These are phyloP conservation scores for Phylloscopus whistleri DNA, from an alignment of 2,113 vertebrate genomes.

Conservation along the genomic window DNA sequence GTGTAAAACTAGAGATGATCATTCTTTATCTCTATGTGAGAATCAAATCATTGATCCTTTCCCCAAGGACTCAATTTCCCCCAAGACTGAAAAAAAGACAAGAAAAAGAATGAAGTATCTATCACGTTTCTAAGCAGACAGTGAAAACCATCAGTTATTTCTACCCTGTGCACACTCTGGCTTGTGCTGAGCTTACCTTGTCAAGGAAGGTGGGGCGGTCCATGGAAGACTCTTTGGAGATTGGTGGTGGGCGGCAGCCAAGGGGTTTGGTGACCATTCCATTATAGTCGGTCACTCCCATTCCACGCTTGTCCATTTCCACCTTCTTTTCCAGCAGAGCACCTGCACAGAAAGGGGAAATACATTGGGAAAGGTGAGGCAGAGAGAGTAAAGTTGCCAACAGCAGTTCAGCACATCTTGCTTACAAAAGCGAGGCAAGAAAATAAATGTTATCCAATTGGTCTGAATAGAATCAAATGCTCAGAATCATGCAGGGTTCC, in stretches of 20 bases:
- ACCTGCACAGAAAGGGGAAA: slow-evolving; percentile 69
- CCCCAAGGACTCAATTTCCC: not conserved
- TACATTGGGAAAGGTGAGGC: not conserved
- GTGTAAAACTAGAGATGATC: not conserved
- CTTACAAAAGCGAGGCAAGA: not conserved
- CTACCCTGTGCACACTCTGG: not conserved
- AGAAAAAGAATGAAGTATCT: not conserved
- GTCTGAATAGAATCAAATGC: not conserved
- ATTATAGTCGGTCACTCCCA: slow-evolving; percentile 93
- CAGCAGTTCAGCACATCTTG: not conserved
- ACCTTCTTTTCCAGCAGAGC: slow-evolving; percentile 99
- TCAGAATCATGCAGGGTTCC: not conserved
- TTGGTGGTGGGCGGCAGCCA: slow-evolving; percentile 88
- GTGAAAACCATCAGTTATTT: not conserved
- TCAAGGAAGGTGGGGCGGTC: slow-evolving; percentile 92
- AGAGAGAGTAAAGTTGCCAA: not conserved
- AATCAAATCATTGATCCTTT: not conserved
- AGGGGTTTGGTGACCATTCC: slow-evolving; percentile 92
- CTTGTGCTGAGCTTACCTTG: slow-evolving; percentile 77
- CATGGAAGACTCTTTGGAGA: slow-evolving; percentile 97
- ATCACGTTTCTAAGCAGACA: not conserved
- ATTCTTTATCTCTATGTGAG: not conserved
- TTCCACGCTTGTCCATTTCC: slow-evolving; percentile 95
- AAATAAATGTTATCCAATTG: not conserved
- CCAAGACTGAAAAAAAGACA: not conserved